Base-by-base conservation (phyloP, 2,888 invertebrate genomes). In the Crossocerus cetratus region DNA sequence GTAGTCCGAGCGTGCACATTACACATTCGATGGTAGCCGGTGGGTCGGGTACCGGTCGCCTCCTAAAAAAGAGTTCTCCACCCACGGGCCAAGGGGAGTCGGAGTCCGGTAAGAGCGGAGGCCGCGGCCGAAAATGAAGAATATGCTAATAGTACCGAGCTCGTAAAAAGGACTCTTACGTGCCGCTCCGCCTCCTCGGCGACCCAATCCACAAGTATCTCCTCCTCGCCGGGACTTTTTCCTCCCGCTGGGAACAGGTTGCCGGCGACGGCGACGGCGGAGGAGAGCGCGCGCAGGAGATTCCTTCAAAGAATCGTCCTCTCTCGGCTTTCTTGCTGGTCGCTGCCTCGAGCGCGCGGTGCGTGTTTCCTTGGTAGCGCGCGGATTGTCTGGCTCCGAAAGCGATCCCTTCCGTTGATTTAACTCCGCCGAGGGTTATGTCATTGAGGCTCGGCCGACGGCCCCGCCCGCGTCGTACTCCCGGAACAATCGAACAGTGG, bases 111-210 rank as follows among this genome's bases (percentile, higher is more conserved):
- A 22, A 45, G 56, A 65, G 61, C 53, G 65, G 61, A 32, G 32
- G 73, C 65, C 45, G n/a, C n/a, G 69, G 44, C n/a, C 59, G 57
- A 68, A 74, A 70, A 76, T 65, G 76, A 71, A 68, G 76, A 76
- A 76, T 76, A 74, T 74, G 74, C 65, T 74, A 71, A 76, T 76
- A 67, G 54, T 11, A 64, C 58, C 56, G 54, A 74, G 61, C 70
- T 71, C 75, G 74, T 49, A 45, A 63, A 67, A 60, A 32, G 63
- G 3, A 57, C 53, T 20, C 23, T 14, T 32, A 42, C 64, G 70
- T 67, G 45, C 56, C n/a, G n/a, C 54, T 43, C 62, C 61, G 60
- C 45, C 58, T 58, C 65, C 54, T 68, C 16, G 44, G 59, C 60
- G 44, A 16, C 70, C 65, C 63, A 60, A 67, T 70, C 32, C 32